Evolutionary conservation across 2,888 invertebrate genomes (phyloP), one percentile per base, ranked within the genome.

Genomic region (Spilosoma lubricipeda): DNA sequence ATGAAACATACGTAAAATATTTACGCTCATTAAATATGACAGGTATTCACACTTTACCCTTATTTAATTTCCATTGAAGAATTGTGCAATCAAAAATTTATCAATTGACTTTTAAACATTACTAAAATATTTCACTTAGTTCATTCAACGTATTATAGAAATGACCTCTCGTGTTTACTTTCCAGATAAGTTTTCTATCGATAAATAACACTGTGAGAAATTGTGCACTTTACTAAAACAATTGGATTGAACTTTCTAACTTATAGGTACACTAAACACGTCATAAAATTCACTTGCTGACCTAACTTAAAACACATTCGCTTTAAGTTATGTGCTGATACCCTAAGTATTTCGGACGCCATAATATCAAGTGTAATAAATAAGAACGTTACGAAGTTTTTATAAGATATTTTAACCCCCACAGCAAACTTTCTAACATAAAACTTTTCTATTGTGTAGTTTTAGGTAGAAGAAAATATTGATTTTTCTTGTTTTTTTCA

Each of bases 311-410:
- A 77, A 81, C 77, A 69, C 76, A 66, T 71, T 72, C 11, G 9
- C 52, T 11, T 7, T 56, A 11, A 56, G 52, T 56, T 74, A 42
- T 48, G 77, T 76, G 70, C 52, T 56, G 52, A n/a, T 56, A 56
- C 20, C 73, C 42, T 64, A 67, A 79, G 80, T 65, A 67, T 70
- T 33, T 67, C 48, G 68, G 77, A 76, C 73, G 74, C 76, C 81
- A 80, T 77, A 83, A 84, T 84, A 88, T 85, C 78, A 80, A 85
- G 82, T 80, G 67, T 86, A 86, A 87, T 86, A 82, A 89, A 88
- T 86, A 87, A 86, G 87, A 87, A 86, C 82, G 78, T 84, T 76
- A 45, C 66, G 76, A 88, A 80, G 83, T 87, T 88, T 87, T 85
- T 83, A 86, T 87, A 80, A 74, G 79, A 87, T 87, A 81, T 85